phyloP scores from a whole-genome alignment of 1,140 invertebrate species.

The Medauroidea extradentata region DNA sequence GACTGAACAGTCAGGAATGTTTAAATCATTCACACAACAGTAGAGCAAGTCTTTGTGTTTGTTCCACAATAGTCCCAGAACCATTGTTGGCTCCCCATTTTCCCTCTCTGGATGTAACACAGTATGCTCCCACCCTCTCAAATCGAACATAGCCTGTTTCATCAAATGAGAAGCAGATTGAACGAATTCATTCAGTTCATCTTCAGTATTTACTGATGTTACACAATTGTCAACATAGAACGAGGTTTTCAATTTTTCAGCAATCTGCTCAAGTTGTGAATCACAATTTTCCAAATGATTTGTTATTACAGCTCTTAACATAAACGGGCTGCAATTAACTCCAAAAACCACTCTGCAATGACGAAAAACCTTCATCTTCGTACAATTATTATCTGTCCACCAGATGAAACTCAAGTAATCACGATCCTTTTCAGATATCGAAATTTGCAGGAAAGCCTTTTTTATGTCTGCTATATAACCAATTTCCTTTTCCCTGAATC shows the following conservation, averaged over 20 bases:
- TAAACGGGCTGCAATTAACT: conserved; percentile 18
- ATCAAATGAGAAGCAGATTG: conserved; percentile 19
- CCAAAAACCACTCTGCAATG: conserved; percentile 30
- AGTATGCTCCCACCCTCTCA: conserved; percentile 30
- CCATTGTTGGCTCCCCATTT: not conserved
- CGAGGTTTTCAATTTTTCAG: conserved; percentile 16
- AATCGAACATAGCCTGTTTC: conserved; percentile 25
- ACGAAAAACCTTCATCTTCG: conserved; percentile 18
- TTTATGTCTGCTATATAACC: conserved; percentile 41
- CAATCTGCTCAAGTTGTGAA: conserved; percentile 3
- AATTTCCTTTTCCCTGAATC: conserved; percentile 35
- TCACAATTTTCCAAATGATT: conserved; percentile 7
- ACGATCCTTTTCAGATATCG: conserved; percentile 25
- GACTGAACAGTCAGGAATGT: not conserved
- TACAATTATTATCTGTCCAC: conserved; percentile 19
- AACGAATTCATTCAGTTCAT: conserved; percentile 23
- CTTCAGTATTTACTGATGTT: conserved; percentile 17
- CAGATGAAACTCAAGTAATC: conserved; percentile 40
- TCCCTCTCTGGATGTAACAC: not conserved
- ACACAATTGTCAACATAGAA: conserved; percentile 33
- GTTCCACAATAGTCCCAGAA: conserved; percentile 28
- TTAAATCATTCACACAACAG: not conserved
- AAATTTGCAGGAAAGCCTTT: conserved; percentile 44
- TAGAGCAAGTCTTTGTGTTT: conserved; percentile 19
- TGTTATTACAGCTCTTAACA: conserved; percentile 12